Evolutionary conservation across 30 jellyfish, hydroid and myxozoan genomes (phyloP).

Genomic region (Aurelia coerulea): DNA sequence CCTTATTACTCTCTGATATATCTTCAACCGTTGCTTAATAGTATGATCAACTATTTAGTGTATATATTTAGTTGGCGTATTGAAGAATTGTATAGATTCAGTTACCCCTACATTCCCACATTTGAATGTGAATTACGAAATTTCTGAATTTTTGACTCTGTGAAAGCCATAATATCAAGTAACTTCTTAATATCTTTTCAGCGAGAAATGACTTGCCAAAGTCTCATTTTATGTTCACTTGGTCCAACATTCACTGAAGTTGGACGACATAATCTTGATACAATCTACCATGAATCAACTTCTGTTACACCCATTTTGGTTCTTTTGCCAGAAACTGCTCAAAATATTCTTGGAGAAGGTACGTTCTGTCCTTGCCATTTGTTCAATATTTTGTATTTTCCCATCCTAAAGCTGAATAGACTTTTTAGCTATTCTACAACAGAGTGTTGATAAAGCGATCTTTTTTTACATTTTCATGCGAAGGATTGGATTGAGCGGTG

Average conservation of each 20-base stretch:
- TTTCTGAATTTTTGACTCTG: no score
- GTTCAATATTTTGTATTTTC: neutral
- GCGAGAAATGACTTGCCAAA: slow-evolving; percentile 38
- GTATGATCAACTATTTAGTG: no score
- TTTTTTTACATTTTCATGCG: no score
- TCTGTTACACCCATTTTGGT: slow-evolving; percentile 27
- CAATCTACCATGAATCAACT: neutral
- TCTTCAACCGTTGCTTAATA: no score
- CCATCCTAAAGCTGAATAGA: neutral
- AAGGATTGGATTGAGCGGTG: no score
- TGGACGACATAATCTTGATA: slow-evolving; percentile 10
- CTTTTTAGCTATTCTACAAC: neutral
- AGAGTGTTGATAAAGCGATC: no score
- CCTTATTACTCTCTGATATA: no score
- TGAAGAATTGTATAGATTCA: no score
- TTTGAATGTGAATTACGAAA: no score
- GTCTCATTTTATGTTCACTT: slow-evolving; percentile 43
- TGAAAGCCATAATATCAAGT: no score
- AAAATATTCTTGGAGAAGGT: slow-evolving; percentile 35
- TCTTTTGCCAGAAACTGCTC: slow-evolving; percentile 11
- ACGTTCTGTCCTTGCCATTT: neutral
- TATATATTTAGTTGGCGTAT: no score
- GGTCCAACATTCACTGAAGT: slow-evolving; percentile 67
- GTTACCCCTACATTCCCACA: no score
- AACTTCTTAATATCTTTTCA: neutral